phyloP scores from a whole-genome alignment of 1,140 invertebrate species.

The Panagrolaimus sp. region DNA sequence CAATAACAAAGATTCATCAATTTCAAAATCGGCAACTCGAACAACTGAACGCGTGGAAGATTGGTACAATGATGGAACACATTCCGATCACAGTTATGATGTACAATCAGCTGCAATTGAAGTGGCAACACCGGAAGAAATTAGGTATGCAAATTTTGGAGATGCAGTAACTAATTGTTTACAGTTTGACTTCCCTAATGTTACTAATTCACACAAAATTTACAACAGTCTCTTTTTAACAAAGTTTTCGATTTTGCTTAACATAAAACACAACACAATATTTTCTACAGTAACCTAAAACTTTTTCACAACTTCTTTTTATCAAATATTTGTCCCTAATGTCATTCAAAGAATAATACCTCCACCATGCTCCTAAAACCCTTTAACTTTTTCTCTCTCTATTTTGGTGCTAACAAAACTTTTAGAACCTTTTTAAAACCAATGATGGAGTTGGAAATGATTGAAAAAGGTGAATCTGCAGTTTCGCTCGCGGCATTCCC shows the following conservation, averaged over 20 bases:
- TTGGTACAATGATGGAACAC: slow-evolving; percentile 14
- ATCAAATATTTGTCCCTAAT: background rate
- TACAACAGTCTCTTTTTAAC: no score
- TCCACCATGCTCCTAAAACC: background rate
- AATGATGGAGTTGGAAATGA: background rate
- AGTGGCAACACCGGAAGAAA: background rate
- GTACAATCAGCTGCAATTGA: slow-evolving; percentile 3
- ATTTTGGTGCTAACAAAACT: background rate
- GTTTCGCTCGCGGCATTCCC: slow-evolving; percentile 43
- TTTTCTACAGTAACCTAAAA: no score
- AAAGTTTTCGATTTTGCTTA: no score
- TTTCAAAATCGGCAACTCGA: no score
- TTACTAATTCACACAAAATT: no score
- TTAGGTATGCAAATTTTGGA: background rate
- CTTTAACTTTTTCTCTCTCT: background rate
- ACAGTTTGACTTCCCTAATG: no score
- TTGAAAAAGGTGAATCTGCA: slow-evolving; percentile 16
- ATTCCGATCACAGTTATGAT: slow-evolving; percentile 7
- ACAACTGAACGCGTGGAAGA: background rate
- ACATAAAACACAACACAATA: no score
- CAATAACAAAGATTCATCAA: no score
- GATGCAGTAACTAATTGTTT: no score
- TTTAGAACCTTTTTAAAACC: slow-evolving; percentile 16
- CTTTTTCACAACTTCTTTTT: no score
- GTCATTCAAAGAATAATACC: background rate